Percentiles rank a stretch among this genome's conserved stretches.
Evolutionary conservation across 2,113 vertebrate species (phyloP).

Genomic region (Spheniscus mendiculus): DNA sequence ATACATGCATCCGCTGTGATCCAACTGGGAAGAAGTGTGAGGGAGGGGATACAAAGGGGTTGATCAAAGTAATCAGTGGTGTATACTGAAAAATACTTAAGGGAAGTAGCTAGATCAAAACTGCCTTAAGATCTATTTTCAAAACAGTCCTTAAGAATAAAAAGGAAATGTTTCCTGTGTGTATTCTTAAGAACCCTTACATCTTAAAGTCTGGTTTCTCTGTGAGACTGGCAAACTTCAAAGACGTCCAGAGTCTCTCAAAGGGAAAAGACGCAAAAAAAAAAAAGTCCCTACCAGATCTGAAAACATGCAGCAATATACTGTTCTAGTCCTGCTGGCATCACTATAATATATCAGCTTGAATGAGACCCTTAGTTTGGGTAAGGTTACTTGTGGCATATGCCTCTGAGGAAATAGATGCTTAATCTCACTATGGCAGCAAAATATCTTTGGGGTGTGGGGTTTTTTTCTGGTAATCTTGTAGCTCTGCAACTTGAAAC

Average conservation of each 20-base stretch:
- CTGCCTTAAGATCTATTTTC: background rate
- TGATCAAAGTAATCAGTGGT: conserved; percentile 1
- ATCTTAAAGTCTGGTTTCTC: background rate
- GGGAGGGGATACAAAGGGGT: background rate
- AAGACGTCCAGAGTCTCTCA: background rate
- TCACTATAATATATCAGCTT: background rate
- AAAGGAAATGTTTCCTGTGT: conserved; percentile 43
- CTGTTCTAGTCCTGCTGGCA: background rate
- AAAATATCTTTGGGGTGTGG: background rate
- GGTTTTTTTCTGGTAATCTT: background rate
- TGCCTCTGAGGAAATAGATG: background rate
- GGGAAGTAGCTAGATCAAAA: conserved; percentile 30
- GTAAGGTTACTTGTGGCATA: background rate
- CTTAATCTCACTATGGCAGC: background rate
- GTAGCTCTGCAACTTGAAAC: background rate
- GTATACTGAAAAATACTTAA: background rate
- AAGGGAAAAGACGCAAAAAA: background rate
- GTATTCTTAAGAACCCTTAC: background rate
- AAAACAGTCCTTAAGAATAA: conserved; percentile 7
- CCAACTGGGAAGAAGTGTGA: background rate
- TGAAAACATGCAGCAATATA: background rate
- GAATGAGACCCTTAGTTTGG: background rate
- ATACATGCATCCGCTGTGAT: background rate
- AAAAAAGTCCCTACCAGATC: background rate
- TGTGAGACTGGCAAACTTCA: background rate